Evolutionary conservation across 1,140 invertebrate species (phyloP).

Genomic region (Episyrphus balteatus): DNA sequence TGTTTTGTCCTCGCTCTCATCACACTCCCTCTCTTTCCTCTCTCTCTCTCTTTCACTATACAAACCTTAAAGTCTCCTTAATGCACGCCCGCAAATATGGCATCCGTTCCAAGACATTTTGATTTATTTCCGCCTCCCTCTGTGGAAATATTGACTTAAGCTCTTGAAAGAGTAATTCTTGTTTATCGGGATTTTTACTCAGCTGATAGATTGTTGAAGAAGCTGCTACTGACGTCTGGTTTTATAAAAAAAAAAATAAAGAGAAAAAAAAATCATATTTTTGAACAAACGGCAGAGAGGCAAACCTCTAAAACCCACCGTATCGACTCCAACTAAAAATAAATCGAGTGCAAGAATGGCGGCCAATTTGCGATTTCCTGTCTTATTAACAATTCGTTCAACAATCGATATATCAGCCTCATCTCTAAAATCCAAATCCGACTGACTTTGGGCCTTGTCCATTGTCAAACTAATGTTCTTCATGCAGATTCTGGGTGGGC

Average conservation of each 20-base stretch:
- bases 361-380: slow-evolving; percentile 56
- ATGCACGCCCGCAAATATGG: slow-evolving; percentile 77
- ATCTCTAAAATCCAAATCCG: slow-evolving; percentile 23
- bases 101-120: slow-evolving; percentile 54
- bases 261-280: neutral
- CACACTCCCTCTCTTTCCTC: no score
- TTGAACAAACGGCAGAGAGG: no score
- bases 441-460: slow-evolving; percentile 37
- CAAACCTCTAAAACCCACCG: slow-evolving; percentile 43
- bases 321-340: slow-evolving; percentile 78
- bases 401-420: slow-evolving; percentile 48
- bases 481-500: slow-evolving; percentile 44
- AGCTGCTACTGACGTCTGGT: slow-evolving; percentile 70
- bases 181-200: slow-evolving; percentile 60
- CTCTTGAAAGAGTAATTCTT: slow-evolving; percentile 60
- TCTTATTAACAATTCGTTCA: slow-evolving; percentile 48
- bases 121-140: slow-evolving; percentile 44
- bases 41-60: neutral
- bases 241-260: slow-evolving; percentile 23
- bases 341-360: slow-evolving; percentile 68
- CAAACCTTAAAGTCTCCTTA: slow-evolving; percentile 76
- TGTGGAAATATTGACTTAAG: slow-evolving; percentile 48
- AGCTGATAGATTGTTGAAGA: slow-evolving; percentile 71
- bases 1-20: neutral
- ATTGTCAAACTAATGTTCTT: slow-evolving; percentile 46